Conservation (phyloP, 2,888 invertebrate species). For the Coronaproctus castanopsis region DNA sequence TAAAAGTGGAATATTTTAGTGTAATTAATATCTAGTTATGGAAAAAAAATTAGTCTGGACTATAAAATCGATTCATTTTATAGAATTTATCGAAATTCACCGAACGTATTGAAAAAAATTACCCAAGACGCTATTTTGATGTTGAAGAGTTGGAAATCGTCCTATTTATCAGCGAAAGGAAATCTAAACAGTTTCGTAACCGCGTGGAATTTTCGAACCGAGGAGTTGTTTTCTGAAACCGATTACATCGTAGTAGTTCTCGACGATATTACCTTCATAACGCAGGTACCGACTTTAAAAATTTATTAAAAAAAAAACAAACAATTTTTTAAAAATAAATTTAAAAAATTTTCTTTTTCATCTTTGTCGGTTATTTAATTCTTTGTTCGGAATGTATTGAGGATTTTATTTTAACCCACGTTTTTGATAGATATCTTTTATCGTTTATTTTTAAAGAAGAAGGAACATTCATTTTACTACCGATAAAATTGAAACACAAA, state of each 20-base stretch:
- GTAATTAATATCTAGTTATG: no score
- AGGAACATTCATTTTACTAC: no score
- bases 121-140: constrained; percentile 41
- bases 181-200: constrained; percentile 52
- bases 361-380: neutral
- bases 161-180: constrained; percentile 54
- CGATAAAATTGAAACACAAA: no score
- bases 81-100: neutral
- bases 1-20: no score
- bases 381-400: no score
- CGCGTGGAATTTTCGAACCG: constrained; percentile 81
- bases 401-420: no score
- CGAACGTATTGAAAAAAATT: constrained; percentile 25
- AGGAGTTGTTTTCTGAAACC: constrained; percentile 55
- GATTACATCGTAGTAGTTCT: constrained; percentile 69
- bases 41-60: no score
- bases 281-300: constrained; percentile 15
- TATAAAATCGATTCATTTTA: no score
- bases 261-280: constrained; percentile 44
- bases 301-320: neutral
- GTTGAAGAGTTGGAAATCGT: constrained; percentile 49
- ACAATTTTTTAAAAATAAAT: neutral
- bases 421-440: no score
- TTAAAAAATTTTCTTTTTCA: neutral
- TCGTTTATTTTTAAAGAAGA: no score